phyloP scores from a whole-genome alignment of 2,797 vertebrate species.

The Erethizon dorsatum region DNA sequence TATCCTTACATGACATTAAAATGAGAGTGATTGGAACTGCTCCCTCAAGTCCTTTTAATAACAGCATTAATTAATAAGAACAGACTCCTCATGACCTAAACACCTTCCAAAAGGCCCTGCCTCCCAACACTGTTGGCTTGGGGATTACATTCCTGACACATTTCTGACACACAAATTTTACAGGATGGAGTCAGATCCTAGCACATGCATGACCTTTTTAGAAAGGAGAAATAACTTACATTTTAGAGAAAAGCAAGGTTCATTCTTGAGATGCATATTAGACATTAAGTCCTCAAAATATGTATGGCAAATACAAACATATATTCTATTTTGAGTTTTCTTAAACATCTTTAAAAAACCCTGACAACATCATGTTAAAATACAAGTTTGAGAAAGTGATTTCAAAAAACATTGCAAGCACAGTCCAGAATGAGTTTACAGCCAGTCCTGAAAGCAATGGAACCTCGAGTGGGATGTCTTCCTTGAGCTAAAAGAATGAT shows the following conservation, averaged over 20 bases:
- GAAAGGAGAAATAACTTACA: neutral
- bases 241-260: neutral
- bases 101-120: fast-evolving
- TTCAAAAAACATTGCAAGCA: neutral
- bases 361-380: neutral
- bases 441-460: neutral
- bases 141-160: neutral
- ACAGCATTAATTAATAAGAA: neutral
- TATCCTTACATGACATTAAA: neutral
- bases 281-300: neutral
- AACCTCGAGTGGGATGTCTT: neutral
- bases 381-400: neutral
- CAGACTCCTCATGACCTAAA: neutral
- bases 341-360: neutral
- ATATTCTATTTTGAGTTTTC: constrained; percentile 37
- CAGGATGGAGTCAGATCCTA: neutral
- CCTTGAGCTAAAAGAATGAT: neutral
- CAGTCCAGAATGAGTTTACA: neutral
- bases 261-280: neutral
- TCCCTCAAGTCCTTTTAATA: neutral
- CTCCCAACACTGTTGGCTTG: neutral
- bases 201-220: neutral
- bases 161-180: neutral
- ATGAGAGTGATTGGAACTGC: neutral
- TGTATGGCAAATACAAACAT: neutral